A percentile compares a stretch with the other conserved stretches of the same genome.
These are phyloP conservation scores for Phengaris alcon DNA, from an alignment of 2,888 invertebrate genomes.

Conservation along the genomic window DNA sequence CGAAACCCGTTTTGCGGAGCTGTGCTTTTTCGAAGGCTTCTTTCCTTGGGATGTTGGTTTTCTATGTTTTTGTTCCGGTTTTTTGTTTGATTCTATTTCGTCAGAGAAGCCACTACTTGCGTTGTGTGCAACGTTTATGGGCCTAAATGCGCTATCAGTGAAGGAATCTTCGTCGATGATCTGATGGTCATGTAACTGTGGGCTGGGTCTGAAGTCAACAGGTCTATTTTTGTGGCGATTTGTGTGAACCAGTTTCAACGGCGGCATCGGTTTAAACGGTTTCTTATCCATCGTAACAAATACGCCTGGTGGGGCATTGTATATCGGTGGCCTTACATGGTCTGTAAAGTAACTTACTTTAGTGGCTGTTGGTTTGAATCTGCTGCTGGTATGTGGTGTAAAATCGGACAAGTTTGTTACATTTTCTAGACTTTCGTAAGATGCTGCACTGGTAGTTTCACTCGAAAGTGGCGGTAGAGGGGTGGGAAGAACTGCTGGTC, in stretches of 20 bases:
- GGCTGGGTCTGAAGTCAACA: constrained; percentile 66
- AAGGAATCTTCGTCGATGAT: constrained; percentile 56
- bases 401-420: constrained; percentile 53
- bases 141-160: constrained; percentile 61
- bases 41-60: constrained; percentile 45
- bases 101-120: constrained; percentile 46
- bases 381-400: constrained; percentile 49
- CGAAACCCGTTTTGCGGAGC: background rate
- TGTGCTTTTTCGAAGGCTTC: constrained; percentile 31
- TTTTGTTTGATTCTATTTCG: constrained; percentile 42
- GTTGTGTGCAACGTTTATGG: constrained; percentile 56
- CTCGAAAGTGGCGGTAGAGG: constrained; percentile 47
- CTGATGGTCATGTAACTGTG: constrained; percentile 62
- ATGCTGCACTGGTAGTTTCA: constrained; percentile 46
- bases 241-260: constrained; percentile 54
- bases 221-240: constrained; percentile 55
- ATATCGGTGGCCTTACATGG: constrained; percentile 65
- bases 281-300: constrained; percentile 73
- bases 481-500: constrained; percentile 61
- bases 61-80: constrained; percentile 48
- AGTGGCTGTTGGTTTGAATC: constrained; percentile 45
- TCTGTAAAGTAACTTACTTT: constrained; percentile 61
- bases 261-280: constrained; percentile 73
- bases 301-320: constrained; percentile 70
- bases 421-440: constrained; percentile 47